Evolutionary conservation across 2,888 invertebrate species (phyloP), one percentile per base, ranked within the genome.

Genomic region (Meta bourneti): DNA sequence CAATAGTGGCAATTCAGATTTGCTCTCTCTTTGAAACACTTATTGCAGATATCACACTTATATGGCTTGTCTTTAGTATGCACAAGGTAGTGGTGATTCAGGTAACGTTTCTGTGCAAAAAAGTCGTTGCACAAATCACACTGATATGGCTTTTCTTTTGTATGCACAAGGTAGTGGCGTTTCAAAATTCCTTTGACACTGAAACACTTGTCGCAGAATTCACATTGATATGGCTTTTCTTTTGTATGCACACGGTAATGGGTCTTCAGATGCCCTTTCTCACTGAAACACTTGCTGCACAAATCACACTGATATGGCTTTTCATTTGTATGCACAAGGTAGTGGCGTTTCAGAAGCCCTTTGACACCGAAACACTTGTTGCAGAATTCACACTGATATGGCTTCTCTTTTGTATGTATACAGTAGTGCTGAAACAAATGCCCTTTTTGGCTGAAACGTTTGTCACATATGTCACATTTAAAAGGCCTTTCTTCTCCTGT

Each of bases 361-460:
- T 20, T 34, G 74, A 48, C 20, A 11, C 48, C 11, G 7, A 74
- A 74, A 9, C n/a, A 34, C 6, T 34, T 74, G 5, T 34, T 74
- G 8, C 74, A 74, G 6, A 34, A 74, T 11, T 74, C 74, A 16
- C 34, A 74, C 20, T 5, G 74, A 6, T 34, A 5, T 20, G 34
- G 34, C 74, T 71, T 71, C 71, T 71, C 71, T 16, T 71, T 16
- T 61, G 61, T 13, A 13, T 61, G 74, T 20, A 74, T 74, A 13
- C 20, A 48, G 48, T 74, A 20, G 34, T 74, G 74, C 74, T 74
- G 74, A 48, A 48, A 48, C 8, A 74, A 13, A 48, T 74, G 48
- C 11, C 74, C 34, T 48, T 74, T 74, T 48, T 74, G 74, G 74
- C 74, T 74, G 74, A 74, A 74, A 11, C 34, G 20, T 34, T 74